Percentiles rank a stretch among this genome's conserved stretches.
These are phyloP conservation scores for Papilio glaucus DNA, from an alignment of 1,140 invertebrate species.

Conservation along the genomic window DNA sequence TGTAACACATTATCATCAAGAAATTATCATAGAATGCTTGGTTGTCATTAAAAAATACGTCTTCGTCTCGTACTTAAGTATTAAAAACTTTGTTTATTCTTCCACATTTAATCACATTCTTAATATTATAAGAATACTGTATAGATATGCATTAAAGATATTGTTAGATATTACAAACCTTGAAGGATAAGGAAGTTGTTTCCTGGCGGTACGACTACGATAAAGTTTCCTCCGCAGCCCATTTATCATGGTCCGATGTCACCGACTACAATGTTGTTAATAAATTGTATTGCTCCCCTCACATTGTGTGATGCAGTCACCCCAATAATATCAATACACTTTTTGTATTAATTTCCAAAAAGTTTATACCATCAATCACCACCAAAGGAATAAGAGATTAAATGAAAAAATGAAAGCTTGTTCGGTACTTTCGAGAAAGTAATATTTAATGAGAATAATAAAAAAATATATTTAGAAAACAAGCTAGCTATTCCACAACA, in stretches of 20 bases:
- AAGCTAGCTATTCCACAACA: neutral
- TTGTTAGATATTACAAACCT: neutral
- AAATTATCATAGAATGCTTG: no score
- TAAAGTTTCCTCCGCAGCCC: neutral
- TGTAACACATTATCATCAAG: no score
- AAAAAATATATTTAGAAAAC: neutral
- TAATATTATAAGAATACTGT: neutral
- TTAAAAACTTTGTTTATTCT: no score
- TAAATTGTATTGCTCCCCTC: neutral
- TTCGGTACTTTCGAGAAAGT: no score
- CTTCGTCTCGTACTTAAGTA: no score
- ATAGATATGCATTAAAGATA: neutral
- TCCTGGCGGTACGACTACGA: neutral
- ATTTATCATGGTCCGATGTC: neutral
- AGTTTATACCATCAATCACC: neutral
- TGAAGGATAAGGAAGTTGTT: neutral
- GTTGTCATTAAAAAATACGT: no score
- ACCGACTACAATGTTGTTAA: neutral
- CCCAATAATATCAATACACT: neutral
- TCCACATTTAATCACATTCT: no score
- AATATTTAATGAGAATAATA: no score
- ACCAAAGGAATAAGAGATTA: neutral
- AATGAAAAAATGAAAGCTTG: neutral
- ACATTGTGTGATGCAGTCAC: neutral
- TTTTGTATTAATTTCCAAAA: neutral